Evolutionary conservation across 2,888 invertebrate species (phyloP).

Genomic region (Celastrina argiolus): DNA sequence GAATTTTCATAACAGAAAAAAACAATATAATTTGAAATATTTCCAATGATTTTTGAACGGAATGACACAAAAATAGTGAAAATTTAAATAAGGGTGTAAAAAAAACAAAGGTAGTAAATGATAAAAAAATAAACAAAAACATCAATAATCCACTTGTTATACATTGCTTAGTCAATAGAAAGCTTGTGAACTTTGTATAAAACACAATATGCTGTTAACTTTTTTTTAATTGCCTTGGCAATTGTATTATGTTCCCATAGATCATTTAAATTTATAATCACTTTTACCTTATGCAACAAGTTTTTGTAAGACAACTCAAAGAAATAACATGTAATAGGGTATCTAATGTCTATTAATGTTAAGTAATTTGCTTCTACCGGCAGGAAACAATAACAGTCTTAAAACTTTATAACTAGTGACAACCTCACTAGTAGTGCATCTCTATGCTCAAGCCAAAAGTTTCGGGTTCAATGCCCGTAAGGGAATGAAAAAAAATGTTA

Average conservation of each 20-base stretch:
- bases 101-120: background rate
- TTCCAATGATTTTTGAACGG: too few relatives aligned
- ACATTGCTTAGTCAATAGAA: background rate
- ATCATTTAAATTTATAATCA: conserved; percentile 18
- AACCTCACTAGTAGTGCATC: too few relatives aligned
- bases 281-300: conserved; percentile 20
- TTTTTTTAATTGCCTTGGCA: conserved; percentile 6
- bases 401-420: too few relatives aligned
- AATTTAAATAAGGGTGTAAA: too few relatives aligned
- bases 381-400: background rate
- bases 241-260: conserved; percentile 9
- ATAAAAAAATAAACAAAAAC: background rate
- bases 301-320: background rate
- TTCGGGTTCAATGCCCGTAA: too few relatives aligned
- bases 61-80: too few relatives aligned
- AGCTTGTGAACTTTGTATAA: conserved; percentile 23
- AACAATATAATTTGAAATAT: too few relatives aligned
- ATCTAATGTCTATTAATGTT: background rate
- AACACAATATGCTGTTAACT: conserved; percentile 13
- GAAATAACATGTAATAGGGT: background rate
- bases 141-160: background rate
- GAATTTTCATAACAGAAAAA: background rate
- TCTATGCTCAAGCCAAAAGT: too few relatives aligned
- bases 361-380: background rate
- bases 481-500: too few relatives aligned